Percentiles rank a stretch among this genome's conserved stretches.
Evolutionary conservation across 1,140 invertebrate genomes (phyloP).

Genomic region (Contarinia nasturtii): DNA sequence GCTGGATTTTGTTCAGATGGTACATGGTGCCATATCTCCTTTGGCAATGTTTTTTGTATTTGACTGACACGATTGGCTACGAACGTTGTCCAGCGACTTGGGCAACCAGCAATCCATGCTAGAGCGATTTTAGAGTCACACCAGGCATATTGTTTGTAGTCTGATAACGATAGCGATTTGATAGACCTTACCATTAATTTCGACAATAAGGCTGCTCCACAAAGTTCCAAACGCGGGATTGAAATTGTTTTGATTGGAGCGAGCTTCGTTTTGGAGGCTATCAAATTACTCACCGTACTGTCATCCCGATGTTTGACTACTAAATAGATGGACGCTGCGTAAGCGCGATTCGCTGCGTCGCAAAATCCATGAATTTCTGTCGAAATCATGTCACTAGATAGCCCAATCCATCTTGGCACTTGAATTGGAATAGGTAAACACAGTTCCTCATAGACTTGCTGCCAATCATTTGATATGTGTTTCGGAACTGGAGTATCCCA

Average conservation of each 20-base stretch:
- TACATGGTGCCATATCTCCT: conserved; percentile 10
- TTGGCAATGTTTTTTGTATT: conserved; percentile 10
- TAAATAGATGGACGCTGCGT: too few relatives aligned
- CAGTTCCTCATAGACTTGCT: conserved; percentile 1
- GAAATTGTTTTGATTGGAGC: conserved; percentile 15
- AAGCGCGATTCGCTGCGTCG: too few relatives aligned
- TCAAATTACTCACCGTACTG: neutral
- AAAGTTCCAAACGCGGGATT: conserved; percentile 21
- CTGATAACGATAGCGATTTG: neutral
- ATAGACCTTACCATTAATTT: neutral
- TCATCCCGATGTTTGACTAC: too few relatives aligned
- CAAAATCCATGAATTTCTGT: neutral
- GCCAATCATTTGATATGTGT: conserved; percentile 10
- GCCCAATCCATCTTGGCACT: conserved; percentile 9
- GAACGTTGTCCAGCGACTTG: conserved; percentile 14
- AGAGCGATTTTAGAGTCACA: conserved; percentile 15
- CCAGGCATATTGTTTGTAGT: conserved; percentile 6
- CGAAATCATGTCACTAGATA: neutral
- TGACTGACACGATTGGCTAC: conserved; percentile 16
- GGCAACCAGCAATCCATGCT: conserved; percentile 13
- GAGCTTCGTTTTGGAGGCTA: conserved; percentile 13
- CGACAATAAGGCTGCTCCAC: neutral
- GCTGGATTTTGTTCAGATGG: conserved; percentile 12
- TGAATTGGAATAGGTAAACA: neutral
- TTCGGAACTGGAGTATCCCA: conserved; percentile 9